phyloP scores from a whole-genome alignment of 2,113 vertebrate genomes.

The Nibea albiflora region DNA sequence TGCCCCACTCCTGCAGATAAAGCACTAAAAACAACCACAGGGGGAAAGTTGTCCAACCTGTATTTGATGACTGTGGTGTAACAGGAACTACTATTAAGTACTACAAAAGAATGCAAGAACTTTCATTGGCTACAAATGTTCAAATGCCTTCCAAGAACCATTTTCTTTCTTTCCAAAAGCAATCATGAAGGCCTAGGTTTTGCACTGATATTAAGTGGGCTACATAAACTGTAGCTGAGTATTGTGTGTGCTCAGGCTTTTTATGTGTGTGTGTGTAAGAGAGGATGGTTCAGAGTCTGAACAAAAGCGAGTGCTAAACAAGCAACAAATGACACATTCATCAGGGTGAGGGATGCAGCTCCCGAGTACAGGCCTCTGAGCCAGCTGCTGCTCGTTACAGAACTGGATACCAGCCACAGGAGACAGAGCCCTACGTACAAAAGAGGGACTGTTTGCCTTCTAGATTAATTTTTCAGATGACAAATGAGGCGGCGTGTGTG shows the following conservation, averaged over 20 bases:
- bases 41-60: slow-evolving; percentile 33
- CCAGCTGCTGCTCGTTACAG: slow-evolving; percentile 81
- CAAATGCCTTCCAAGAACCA: slow-evolving; percentile 43
- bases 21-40: slow-evolving; percentile 49
- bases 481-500: slow-evolving; percentile 55
- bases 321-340: slow-evolving; percentile 81
- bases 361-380: slow-evolving; percentile 70
- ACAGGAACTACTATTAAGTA: slow-evolving; percentile 53
- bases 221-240: slow-evolving; percentile 32
- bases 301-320: slow-evolving; percentile 75
- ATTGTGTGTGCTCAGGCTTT: slow-evolving; percentile 26
- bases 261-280: slow-evolving; percentile 16
- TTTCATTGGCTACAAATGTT: slow-evolving; percentile 45
- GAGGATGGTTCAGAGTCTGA: slow-evolving; percentile 41
- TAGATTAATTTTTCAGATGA: slow-evolving; percentile 78
- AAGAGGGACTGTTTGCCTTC: slow-evolving; percentile 77
- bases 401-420: slow-evolving; percentile 72
- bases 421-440: slow-evolving; percentile 66
- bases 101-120: slow-evolving; percentile 51
- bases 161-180: slow-evolving; percentile 42
- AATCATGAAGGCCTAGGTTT: slow-evolving; percentile 35
- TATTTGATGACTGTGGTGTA: slow-evolving; percentile 53
- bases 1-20: slow-evolving; percentile 44
- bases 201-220: slow-evolving; percentile 20
- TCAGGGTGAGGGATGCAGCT: slow-evolving; percentile 73